Conservation (phyloP, 2,888 invertebrate species). For the Scelioninae gen. 2 region DNA sequence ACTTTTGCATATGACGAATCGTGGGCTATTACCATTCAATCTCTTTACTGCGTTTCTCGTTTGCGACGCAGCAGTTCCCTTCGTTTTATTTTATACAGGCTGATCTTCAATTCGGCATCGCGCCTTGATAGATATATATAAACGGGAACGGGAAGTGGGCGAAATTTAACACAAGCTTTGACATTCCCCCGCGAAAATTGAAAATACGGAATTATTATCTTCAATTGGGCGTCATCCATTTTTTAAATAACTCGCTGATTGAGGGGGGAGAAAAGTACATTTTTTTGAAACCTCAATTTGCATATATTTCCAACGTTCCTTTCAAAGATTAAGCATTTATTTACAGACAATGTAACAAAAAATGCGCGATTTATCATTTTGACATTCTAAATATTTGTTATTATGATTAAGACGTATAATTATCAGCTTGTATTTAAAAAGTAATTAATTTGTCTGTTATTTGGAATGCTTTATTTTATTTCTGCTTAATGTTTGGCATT, state of each 20-base stretch:
- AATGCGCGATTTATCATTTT: too few relatives aligned
- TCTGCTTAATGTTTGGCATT: too few relatives aligned
- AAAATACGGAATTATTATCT: constrained; percentile 51
- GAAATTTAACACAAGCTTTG: constrained; percentile 49
- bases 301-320: too few relatives aligned
- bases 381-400: too few relatives aligned
- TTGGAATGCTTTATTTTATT: too few relatives aligned
- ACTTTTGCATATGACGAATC: constrained; percentile 74
- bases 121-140: constrained; percentile 48
- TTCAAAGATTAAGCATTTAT: too few relatives aligned
- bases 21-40: constrained; percentile 74
- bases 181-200: constrained; percentile 46
- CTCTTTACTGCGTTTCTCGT: constrained; percentile 68
- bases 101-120: constrained; percentile 53
- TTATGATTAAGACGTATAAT: too few relatives aligned
- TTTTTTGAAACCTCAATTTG: constrained; percentile 26
- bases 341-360: too few relatives aligned
- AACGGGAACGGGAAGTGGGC: constrained; percentile 47
- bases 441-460: too few relatives aligned
- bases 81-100: constrained; percentile 67
- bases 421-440: too few relatives aligned
- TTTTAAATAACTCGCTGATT: constrained; percentile 46
- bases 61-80: constrained; percentile 69
- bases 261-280: constrained; percentile 13
- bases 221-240: constrained; percentile 42